Base-by-base conservation (phyloP, 2,888 invertebrate species). In the Eupithecia tripunctaria region DNA sequence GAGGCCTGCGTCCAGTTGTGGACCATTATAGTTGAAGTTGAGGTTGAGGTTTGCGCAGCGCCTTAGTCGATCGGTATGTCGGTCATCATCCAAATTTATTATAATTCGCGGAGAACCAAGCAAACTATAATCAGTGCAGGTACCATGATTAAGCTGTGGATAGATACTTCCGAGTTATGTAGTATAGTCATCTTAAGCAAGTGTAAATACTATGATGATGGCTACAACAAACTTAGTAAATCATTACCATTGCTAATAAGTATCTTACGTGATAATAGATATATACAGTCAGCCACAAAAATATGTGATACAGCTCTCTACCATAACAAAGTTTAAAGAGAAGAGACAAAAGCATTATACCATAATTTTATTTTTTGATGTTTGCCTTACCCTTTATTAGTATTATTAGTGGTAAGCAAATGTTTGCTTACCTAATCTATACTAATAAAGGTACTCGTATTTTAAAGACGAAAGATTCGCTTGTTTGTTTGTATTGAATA, bases 221-320 rank as follows among this genome's bases (percentile, higher is more conserved):
- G 10, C 8, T 62, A 60, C 60, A 18, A 60, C 60, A 60, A 60
- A 60, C 68, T 62, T 43, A 68, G 62, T 47, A 68, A 47, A 27
- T 68, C 56, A 68, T 68, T 68, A 68, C 15, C 59, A 68, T 60
- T 68, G 68, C 68, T 68, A 68, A 68, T 68, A 32, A 32, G 32
- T 32, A 59, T 68, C 25, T 41, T 36, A 67, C 67, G 21, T 68
- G 60, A 56, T 38, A 36, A 59, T 59, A 59, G 38, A 68, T 59
- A 59, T 59, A 27, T 51, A 51, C 60, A 60, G 60, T 60, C 29
- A 29, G 29, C 60, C 29, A 18, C 29, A 15, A 60, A 29, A 12
- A 12, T 10, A 18, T 25, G 12, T 56, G 25, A 56, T 1, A 56
- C 21, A 21, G 1, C 51, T 56, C 7, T 6, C 18, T 18, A 6